Percentiles rank a stretch among this genome's conserved stretches.
Conservation (phyloP, 35 echinoderm and acorn worm species). For the Acanthaster planci region DNA sequence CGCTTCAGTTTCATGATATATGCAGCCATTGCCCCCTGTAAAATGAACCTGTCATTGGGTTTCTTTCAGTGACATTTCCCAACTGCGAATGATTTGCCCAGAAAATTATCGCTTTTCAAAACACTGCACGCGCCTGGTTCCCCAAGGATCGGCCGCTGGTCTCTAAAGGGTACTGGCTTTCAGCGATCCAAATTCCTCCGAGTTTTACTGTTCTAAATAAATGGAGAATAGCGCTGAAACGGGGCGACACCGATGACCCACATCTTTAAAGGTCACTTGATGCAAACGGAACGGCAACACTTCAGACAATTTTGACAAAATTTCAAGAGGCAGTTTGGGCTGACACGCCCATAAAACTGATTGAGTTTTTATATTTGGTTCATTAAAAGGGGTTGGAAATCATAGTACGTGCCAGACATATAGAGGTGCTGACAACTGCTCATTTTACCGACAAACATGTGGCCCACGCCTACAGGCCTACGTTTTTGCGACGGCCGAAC, state of each 20-base stretch:
- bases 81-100: constrained; percentile 23
- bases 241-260: not conserved
- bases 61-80: not conserved
- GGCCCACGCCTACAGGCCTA: no score
- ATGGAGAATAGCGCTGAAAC: not conserved
- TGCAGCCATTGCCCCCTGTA: not conserved
- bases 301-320: no score
- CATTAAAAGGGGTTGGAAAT: no score
- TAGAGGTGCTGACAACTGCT: no score
- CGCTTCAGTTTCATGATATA: not conserved
- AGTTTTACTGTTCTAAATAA: not conserved
- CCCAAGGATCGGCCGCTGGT: not conserved
- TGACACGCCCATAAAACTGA: no score
- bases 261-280: constrained; percentile 3
- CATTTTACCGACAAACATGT: no score
- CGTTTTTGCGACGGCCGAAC: no score
- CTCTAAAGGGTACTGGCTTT: constrained; percentile 9
- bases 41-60: not conserved
- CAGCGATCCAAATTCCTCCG: constrained; percentile 18
- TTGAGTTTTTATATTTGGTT: no score
- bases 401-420: no score
- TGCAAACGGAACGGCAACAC: not conserved
- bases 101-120: constrained; percentile 29
- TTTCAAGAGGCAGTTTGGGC: no score
- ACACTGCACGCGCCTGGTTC: constrained; percentile 26